These are phyloP conservation scores for Struthio camelus DNA, from an alignment of 2,113 vertebrate species.

Conservation along the genomic window DNA sequence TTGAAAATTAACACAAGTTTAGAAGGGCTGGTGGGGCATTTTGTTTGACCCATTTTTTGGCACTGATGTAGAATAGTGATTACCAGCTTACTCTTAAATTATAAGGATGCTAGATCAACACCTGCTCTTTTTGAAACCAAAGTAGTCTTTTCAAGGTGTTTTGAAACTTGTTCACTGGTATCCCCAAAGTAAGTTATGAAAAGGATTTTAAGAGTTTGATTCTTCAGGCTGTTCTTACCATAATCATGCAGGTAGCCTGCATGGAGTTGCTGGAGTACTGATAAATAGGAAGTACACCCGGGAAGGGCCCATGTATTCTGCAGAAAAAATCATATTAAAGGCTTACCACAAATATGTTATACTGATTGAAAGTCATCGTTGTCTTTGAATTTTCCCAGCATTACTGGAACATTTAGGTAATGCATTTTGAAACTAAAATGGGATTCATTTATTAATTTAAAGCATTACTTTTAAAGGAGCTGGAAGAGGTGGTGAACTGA, in stretches of 20 bases:
- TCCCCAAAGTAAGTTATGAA: background rate
- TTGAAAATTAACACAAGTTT: slow-evolving; percentile 48
- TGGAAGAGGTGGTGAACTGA: background rate
- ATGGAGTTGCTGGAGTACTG: background rate
- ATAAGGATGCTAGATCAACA: background rate
- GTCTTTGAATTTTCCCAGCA: background rate
- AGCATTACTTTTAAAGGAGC: background rate
- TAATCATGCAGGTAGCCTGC: background rate
- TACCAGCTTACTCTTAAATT: background rate
- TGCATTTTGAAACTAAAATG: background rate
- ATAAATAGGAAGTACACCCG: background rate
- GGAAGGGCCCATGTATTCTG: background rate
- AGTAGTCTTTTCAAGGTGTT: background rate
- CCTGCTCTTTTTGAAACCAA: slow-evolving; percentile 4
- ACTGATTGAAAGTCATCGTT: background rate
- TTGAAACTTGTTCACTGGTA: background rate
- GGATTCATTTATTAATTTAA: background rate
- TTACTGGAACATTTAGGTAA: background rate
- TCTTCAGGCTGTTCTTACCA: background rate
- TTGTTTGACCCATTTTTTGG: slow-evolving; percentile 50
- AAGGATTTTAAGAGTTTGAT: background rate
- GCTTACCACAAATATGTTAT: background rate
- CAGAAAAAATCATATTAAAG: background rate
- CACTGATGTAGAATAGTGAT: background rate
- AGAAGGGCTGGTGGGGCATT: slow-evolving; percentile 39